Evolutionary conservation across 2,797 vertebrate species (phyloP).

Genomic region (Epinephelus awoara): DNA sequence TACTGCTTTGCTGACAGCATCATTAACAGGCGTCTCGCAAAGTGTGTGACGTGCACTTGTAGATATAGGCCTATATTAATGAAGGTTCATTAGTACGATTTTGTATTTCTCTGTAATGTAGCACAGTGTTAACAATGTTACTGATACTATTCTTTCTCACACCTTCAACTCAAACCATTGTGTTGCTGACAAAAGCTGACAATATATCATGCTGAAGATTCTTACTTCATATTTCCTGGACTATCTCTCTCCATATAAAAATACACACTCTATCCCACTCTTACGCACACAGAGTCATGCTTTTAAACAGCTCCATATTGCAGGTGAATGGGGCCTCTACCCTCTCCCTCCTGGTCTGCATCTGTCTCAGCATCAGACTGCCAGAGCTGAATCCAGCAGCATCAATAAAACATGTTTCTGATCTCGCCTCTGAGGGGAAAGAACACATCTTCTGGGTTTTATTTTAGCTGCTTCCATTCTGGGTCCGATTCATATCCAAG

Average conservation of each 20-base stretch:
- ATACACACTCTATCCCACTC: neutral
- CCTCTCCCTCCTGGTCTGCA: neutral
- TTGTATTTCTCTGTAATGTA: too few species aligned
- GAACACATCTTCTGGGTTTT: slow-evolving; percentile 36
- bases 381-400: slow-evolving; percentile 22
- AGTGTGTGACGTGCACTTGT: too few species aligned
- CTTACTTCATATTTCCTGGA: neutral
- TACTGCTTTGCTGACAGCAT: too few species aligned
- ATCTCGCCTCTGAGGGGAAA: slow-evolving; percentile 25
- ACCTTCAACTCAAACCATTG: too few species aligned
- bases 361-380: slow-evolving; percentile 29
- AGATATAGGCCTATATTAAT: too few species aligned
- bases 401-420: slow-evolving; percentile 70
- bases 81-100: too few species aligned
- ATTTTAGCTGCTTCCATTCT: slow-evolving; percentile 53
- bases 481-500: slow-evolving; percentile 2
- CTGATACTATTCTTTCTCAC: too few species aligned
- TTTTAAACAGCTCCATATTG: neutral
- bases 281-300: neutral
- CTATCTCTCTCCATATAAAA: neutral
- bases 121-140: too few species aligned
- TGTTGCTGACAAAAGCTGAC: too few species aligned
- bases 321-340: slow-evolving; percentile 8
- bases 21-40: too few species aligned
- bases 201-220: neutral